Conservation (phyloP, 2,113 vertebrate genomes). For the Salminus brasiliensis region DNA sequence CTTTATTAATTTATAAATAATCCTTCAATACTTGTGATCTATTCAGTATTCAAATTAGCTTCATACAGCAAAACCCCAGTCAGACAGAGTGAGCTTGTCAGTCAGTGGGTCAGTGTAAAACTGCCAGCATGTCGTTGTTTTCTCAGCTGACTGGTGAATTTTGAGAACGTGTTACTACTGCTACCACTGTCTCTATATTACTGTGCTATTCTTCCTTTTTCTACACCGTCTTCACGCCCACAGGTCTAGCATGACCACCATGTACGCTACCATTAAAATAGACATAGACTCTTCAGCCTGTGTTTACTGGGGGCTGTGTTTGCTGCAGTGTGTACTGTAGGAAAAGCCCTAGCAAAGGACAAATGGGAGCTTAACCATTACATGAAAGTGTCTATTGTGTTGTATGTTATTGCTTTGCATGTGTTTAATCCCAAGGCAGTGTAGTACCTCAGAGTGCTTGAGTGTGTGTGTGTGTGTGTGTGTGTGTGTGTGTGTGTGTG, state of each 20-base stretch:
- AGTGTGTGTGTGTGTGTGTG: no score
- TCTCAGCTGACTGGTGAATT: constrained; percentile 9
- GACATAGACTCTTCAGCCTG: background rate
- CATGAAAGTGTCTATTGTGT: background rate
- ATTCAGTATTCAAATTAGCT: background rate
- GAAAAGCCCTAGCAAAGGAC: background rate
- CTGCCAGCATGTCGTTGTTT: background rate
- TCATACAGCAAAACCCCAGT: background rate
- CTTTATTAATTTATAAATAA: background rate
- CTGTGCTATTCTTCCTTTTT: background rate
- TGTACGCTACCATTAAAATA: constrained; percentile 14
- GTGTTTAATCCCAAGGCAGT: background rate
- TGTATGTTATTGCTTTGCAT: background rate
- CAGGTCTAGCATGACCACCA: background rate
- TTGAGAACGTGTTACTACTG: constrained; percentile 22
- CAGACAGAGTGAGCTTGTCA: background rate
- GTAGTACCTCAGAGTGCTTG: no score
- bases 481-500: no score
- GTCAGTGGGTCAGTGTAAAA: background rate
- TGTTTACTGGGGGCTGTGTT: background rate
- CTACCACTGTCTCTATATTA: constrained; percentile 4
- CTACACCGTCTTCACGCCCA: background rate
- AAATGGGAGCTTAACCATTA: background rate
- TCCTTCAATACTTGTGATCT: no score
- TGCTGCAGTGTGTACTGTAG: no score